Evolutionary conservation across 1,140 invertebrate species (phyloP), one percentile per base, ranked within the genome.

Genomic region (Macrocentrus cingulum): DNA sequence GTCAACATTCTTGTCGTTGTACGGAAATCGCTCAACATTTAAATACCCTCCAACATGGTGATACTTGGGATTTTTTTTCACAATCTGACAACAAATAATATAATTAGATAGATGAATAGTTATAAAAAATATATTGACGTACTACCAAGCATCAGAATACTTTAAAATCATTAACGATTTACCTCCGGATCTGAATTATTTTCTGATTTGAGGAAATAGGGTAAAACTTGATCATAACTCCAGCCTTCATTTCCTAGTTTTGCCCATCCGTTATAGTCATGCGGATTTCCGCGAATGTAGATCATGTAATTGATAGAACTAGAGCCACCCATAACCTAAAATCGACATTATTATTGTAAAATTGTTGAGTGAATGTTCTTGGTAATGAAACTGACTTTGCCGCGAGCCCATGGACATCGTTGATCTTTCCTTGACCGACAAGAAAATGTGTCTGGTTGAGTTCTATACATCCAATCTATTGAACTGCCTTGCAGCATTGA

Each of bases 201-300:
- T 66, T 86, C 84, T 0, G 83, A 82, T 65, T 84, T 85, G n/a
- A 80, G 76, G 63, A 87, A 87, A 63, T 85, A 87, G 1, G 80
- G 80, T 1, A 86, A 64, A 2, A 85, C 79, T 15, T 85, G 81
- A 1, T 84, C 78, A 67, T 84, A 90, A 16, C 81, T 82, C 88
- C 88, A 90, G 0, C 84, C 84, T 1, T 70, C 50, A 36, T 86
- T 87, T 3, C 88, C 88, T 15, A 71, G 46, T 22, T 78, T 77
- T 5, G 82, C 84, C 90, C 90, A 91, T 7, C 79, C 65, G 65
- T 91, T 81, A 68, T 87, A 91, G 67, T 90, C 85, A 4, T 66
- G 66, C 2, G 72, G 78, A 69, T 88, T 84, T 0, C 87, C 88
- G 56, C 88, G 70, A 0, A 85, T 81, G 67, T 89, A 90, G 37